Base-by-base conservation (phyloP, 2,113 vertebrate genomes). In the Shinisaurus crocodilurus region DNA sequence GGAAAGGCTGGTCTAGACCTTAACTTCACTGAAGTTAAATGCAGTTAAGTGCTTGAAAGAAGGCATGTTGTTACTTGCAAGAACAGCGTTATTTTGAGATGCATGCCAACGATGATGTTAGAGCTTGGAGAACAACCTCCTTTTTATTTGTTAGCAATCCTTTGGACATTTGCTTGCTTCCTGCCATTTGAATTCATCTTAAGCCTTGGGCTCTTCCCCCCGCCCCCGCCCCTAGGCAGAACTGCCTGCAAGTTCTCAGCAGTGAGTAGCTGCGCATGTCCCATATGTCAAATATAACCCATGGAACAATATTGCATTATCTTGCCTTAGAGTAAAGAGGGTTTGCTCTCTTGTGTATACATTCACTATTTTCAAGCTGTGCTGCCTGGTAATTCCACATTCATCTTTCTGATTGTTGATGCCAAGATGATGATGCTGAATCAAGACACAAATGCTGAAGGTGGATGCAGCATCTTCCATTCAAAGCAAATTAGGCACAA, bases 71-170 rank as follows among this genome's bases (percentile, higher is more conserved):
- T 65, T 67, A 84, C 60, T 84, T 84, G 37, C 82, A 67, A 48
- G 40, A 88, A 80, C 67, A 32, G 23, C 76, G 67, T 76, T 76
- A 29, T 86, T 40, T 76, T 32, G 32, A 88, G 40, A 80, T 9
- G 37, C 34, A 43, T 45, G 86, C 86, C 86, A 88, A 67, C 40
- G 48, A 88, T 88, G 86, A 88, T 88, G 57, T 69, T 50, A 88
- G 86, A 80, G 23, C 69, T 50, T 67, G 86, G 76, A 88, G 60
- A 88, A 37, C 75, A 48, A 67, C 43, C 57, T 34, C 34, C 45
- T 76, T 45, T 16, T 27, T 60, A 27, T 43, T 65, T 84, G 60
- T 67, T 67, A 43, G 25, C 67, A 40, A n/a, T 48, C 34, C 60
- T 57, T 69, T 50, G 63, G 63, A 50, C 54, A 72, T 40, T 7